Evolutionary conservation across 2,797 vertebrate genomes (phyloP).

Genomic region (Selene dorsalis): DNA sequence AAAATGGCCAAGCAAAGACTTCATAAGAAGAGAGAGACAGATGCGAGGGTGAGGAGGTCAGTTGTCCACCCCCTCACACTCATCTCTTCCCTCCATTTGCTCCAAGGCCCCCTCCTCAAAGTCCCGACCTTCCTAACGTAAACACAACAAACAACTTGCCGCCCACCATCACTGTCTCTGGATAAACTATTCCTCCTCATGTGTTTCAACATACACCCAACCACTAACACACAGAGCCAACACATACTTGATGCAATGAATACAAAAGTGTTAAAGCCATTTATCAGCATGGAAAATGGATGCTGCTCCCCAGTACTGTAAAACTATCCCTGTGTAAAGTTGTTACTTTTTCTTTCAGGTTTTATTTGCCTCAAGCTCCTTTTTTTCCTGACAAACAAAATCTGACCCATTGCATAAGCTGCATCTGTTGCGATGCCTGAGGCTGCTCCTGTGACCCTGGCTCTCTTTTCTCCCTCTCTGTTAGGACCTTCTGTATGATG

Average conservation of each 20-base stretch:
- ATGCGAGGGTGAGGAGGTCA: slow-evolving; percentile 72
- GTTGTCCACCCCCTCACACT: slow-evolving; percentile 79
- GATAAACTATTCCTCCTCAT: slow-evolving; percentile 32
- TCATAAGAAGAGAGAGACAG: slow-evolving; percentile 55
- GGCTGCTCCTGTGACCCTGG: slow-evolving; percentile 30
- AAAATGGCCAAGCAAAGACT: slow-evolving; percentile 29
- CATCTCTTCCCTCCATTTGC: slow-evolving; percentile 77
- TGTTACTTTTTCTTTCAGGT: neutral
- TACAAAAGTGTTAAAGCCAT: slow-evolving; percentile 20
- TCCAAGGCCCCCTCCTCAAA: slow-evolving; percentile 73
- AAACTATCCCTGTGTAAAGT: neutral
- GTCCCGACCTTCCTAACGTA: slow-evolving; percentile 75
- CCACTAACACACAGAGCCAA: slow-evolving; percentile 9
- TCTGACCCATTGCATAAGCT: slow-evolving; percentile 29
- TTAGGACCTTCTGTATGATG: slow-evolving; percentile 17
- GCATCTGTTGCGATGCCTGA: slow-evolving; percentile 40
- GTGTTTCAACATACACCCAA: slow-evolving; percentile 17
- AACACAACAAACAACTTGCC: slow-evolving; percentile 74
- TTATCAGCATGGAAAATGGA: neutral
- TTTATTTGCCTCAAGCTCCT: slow-evolving; percentile 4
- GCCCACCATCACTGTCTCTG: slow-evolving; percentile 59
- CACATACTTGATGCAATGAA: slow-evolving; percentile 4
- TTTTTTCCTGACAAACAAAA: slow-evolving; percentile 23
- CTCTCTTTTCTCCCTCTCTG: slow-evolving; percentile 6
- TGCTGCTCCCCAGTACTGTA: neutral